Base-by-base conservation (phyloP, 2,797 vertebrate genomes). In the Ataeniobius toweri region DNA sequence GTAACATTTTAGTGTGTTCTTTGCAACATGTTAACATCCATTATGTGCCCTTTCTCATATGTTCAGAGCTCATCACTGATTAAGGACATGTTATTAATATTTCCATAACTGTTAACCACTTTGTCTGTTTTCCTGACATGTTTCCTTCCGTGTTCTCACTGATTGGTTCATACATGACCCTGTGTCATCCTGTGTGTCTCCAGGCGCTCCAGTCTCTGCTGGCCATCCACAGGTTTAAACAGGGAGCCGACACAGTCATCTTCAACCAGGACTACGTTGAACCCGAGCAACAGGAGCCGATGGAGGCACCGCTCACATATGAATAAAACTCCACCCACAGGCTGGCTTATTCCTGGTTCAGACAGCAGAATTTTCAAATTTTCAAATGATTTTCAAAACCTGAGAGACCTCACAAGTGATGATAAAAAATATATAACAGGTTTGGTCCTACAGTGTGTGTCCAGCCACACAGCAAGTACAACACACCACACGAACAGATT, bases 251-350 rank as follows among this genome's bases (percentile, higher is more conserved):
- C 53, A 74, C 80, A 0, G 78, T 73, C 41, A 83, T 48, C 0
- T 84, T 83, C 55, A 84, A 56, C 61, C 83, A 79, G 53, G 88
- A 86, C 0, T 89, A 89, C 3, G 2, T 74, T 0, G 84, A 87
- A 50, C 88, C 88, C 0, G 18, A 72, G 58, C 76, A 61, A n/a
- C 83, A 74, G 72, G 78, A 85, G 10, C 16, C 36, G 3, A 8
- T 36, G 13, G 85, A 85, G 20, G 73, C 56, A 22, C 69, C 10
- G 1, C 78, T 82, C 53, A 70, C 72, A 0, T 76, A 85, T 0
- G 81, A 84, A 48, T 87, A 56, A 55, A 73, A 3, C 56, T 41
- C 44, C 20, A 20, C 71, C 75, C 39, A 59, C 22, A 0, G 22
- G 41, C 0, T 58, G 71, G 20, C 28, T 48, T 48, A 44, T 31